These are phyloP conservation scores for Heliconius himera DNA, from an alignment of 1,140 invertebrate species.

Conservation along the genomic window DNA sequence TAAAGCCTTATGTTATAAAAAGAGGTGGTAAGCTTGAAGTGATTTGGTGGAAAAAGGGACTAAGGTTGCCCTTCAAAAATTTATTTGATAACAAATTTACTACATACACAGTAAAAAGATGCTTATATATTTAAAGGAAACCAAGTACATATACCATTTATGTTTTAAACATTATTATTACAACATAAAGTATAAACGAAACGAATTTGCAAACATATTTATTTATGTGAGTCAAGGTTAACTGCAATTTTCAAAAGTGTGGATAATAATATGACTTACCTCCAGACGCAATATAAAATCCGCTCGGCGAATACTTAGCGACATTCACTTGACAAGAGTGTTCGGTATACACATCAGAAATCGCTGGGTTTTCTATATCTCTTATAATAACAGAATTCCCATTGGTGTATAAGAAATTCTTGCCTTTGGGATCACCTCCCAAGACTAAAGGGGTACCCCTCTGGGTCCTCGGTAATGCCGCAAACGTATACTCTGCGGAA, in stretches of 20 bases:
- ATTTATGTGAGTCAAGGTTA: neutral
- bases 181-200: neutral
- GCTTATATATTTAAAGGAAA: too few relatives aligned
- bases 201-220: neutral
- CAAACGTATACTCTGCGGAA: slow-evolving; percentile 93
- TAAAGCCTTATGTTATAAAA: too few relatives aligned
- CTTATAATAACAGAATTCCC: slow-evolving; percentile 98
- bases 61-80: too few relatives aligned
- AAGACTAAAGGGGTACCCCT: slow-evolving; percentile 96
- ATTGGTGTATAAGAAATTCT: slow-evolving; percentile 98
- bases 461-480: slow-evolving; percentile 95
- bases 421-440: slow-evolving; percentile 97
- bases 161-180: too few relatives aligned
- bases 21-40: too few relatives aligned
- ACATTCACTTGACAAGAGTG: slow-evolving; percentile 97
- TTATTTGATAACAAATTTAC: too few relatives aligned
- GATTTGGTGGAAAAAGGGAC: too few relatives aligned
- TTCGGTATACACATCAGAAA: slow-evolving; percentile 98
- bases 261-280: slow-evolving; percentile 83
- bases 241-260: neutral
- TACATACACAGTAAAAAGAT: too few relatives aligned
- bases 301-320: slow-evolving; percentile 98
- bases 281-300: slow-evolving; percentile 99
- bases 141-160: too few relatives aligned
- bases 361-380: slow-evolving; percentile 97